These are phyloP conservation scores for Microctenopoma lineatum DNA, from an alignment of 2,797 vertebrate genomes.

Conservation along the genomic window DNA sequence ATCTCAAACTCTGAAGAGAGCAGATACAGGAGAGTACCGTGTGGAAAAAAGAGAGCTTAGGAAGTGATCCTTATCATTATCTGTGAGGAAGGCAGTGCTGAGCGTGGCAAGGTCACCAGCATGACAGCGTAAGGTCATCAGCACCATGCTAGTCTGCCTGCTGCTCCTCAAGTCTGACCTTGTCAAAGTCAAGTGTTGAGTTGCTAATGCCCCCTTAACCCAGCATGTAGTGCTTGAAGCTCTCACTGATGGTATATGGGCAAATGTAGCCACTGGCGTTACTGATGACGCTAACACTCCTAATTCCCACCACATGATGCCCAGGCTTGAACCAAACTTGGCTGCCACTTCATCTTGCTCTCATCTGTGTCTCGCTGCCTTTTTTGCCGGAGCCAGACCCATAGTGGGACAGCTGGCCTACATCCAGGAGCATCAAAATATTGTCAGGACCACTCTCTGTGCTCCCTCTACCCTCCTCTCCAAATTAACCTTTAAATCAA, in stretches of 20 bases:
- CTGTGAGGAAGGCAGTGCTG: constrained; percentile 38
- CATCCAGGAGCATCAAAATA: constrained; percentile 75
- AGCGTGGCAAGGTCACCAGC: constrained; percentile 73
- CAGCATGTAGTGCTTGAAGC: constrained; percentile 42
- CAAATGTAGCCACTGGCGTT: constrained; percentile 57
- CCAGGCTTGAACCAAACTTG: constrained; percentile 67
- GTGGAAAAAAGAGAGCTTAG: constrained; percentile 39
- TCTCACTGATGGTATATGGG: constrained; percentile 44
- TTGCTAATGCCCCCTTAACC: constrained; percentile 62
- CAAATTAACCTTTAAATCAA: constrained; percentile 84
- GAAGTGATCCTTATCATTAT: constrained; percentile 55
- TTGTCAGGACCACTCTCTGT: constrained; percentile 69
- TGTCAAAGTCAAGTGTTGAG: constrained; percentile 78
- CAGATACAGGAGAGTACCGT: constrained; percentile 1
- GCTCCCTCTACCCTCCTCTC: constrained; percentile 62
- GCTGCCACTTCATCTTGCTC: constrained; percentile 62
- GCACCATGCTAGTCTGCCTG: constrained; percentile 69
- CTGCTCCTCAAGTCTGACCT: constrained; percentile 75
- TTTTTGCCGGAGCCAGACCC: constrained; percentile 34
- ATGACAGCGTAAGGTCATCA: constrained; percentile 65
- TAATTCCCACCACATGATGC: constrained; percentile 75
- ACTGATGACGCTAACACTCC: constrained; percentile 67
- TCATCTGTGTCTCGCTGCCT: constrained; percentile 45
- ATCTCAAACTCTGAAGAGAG: constrained; percentile 16
- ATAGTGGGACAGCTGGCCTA: constrained; percentile 67